A percentile compares a stretch with the other conserved stretches of the same genome.
phyloP scores from a whole-genome alignment of 2,888 invertebrate species.

The Balanococcus diminutus region DNA sequence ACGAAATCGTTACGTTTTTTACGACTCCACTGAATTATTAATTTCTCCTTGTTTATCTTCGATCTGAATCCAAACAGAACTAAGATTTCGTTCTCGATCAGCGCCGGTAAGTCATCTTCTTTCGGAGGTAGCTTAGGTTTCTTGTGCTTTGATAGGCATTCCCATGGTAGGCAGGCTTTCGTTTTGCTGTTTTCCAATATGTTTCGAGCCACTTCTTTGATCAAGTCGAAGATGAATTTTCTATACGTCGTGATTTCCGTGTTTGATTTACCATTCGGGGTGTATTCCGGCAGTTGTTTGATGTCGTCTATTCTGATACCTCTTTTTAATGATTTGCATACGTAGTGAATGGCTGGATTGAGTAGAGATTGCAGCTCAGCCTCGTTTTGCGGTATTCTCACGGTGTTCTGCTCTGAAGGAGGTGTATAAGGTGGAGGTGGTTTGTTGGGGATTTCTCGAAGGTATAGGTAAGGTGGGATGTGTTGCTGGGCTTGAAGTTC shows the following conservation, averaged over 20 bases:
- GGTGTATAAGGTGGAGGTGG: constrained; percentile 79
- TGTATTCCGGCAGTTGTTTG: constrained; percentile 60
- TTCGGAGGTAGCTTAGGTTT: constrained; percentile 61
- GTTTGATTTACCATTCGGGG: constrained; percentile 31
- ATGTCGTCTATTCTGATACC: constrained; percentile 61
- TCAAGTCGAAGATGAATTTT: constrained; percentile 69
- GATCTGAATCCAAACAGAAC: constrained; percentile 66
- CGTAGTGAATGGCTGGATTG: constrained; percentile 9
- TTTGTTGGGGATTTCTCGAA: constrained; percentile 75
- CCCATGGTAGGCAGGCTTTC: constrained; percentile 59
- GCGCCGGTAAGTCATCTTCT: constrained; percentile 54
- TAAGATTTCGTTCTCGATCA: constrained; percentile 39
- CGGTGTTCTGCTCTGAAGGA: constrained; percentile 61
- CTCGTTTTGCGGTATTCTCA: constrained; percentile 42
- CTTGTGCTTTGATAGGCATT: constrained; percentile 65
- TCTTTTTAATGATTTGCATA: constrained; percentile 59
- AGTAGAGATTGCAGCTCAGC: neutral
- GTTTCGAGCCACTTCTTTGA: constrained; percentile 67
- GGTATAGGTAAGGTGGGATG: constrained; percentile 61
- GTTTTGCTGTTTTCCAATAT: constrained; percentile 63
- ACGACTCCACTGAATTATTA: constrained; percentile 68
- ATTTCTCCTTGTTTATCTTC: constrained; percentile 65
- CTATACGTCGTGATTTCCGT: constrained; percentile 62
- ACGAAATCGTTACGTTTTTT: constrained; percentile 71
- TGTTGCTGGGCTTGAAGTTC: constrained; percentile 64